Percentiles rank a stretch among this genome's conserved stretches.
phyloP scores from a whole-genome alignment of 2,797 vertebrate species.

The Crocodylus rhombifer region DNA sequence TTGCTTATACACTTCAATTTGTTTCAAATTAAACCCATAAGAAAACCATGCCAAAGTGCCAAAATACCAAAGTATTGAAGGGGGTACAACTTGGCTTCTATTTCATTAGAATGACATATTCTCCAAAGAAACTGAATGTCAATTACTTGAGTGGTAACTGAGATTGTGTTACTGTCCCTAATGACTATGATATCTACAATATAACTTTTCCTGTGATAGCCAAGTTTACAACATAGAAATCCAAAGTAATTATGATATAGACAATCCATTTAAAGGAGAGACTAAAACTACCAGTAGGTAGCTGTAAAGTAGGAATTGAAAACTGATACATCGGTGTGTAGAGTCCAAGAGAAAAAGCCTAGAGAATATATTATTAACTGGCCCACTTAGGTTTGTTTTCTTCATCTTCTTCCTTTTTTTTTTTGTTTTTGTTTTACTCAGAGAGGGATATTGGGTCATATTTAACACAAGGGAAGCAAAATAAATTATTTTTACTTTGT shows the following conservation, averaged over 20 bases:
- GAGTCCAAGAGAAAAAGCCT: not conserved
- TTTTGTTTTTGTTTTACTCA: not conserved
- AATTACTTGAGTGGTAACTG: not conserved
- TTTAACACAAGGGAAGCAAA: not conserved
- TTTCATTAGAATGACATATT: not conserved
- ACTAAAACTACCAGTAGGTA: not conserved
- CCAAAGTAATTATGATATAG: not conserved
- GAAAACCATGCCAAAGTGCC: no score
- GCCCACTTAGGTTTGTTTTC: no score
- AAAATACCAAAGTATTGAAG: not conserved
- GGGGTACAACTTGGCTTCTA: not conserved
- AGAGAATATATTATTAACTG: no score
- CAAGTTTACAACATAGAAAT: not conserved
- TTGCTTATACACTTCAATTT: not conserved
- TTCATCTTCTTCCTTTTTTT: no score
- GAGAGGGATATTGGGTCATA: not conserved
- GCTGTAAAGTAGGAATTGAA: accelerated
- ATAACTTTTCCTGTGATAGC: not conserved
- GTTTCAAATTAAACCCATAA: not conserved
- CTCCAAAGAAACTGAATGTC: not conserved
- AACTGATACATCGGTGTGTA: not conserved
- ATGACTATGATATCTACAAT: not conserved
- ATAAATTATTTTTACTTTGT: not conserved
- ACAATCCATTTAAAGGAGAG: not conserved
- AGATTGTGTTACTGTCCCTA: not conserved